Evolutionary conservation across 1,140 invertebrate genomes (phyloP), one percentile per base, ranked within the genome.

Genomic region (Artemia franciscana): DNA sequence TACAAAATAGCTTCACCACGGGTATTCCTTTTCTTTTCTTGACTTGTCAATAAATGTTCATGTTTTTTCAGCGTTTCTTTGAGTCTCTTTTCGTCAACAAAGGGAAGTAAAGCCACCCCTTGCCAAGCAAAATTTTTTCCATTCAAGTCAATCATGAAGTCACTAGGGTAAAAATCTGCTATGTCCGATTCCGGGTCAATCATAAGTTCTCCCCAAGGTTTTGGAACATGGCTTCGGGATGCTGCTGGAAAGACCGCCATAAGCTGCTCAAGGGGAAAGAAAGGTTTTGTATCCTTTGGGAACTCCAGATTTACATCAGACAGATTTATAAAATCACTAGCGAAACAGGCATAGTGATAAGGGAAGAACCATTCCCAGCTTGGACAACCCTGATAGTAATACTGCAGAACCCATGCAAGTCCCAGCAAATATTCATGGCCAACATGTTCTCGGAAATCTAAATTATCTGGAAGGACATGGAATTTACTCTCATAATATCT

Each of bases 351-450:
- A 79, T 98, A 99, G 75, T 99, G 95, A 73, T 94, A 98, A 0
- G 96, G 96, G 75, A 92, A 99, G 76, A 96, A 98, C 96, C 96
- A 99, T 73, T 95, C 91, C 96, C 96, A 99, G 2, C 91, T 96
- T 23, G 91, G 86, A 76, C 95, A 98, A 57, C 96, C 96, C 81
- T 97, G 94, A 77, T 98, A 98, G 75, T 98, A 98, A 75, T 98
- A 98, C 63, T 85, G 82, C 15, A 98, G 76, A 5, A 99, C 95
- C 96, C 96, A 99, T 75, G 91, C 96, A 7, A 99, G 76, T 0
- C 96, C 96, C 57, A 83, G 78, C 0, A 95, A 90, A 76, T 99
- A 99, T 72, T 96, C 89, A 60, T 86, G 76, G 5, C 88, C 91
- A 5, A 99, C 90, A 68, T 83, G 84, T 68, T 88, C 80, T 72